Evolutionary conservation across 2,113 vertebrate genomes (phyloP).

Genomic region (Platichthys flesus): DNA sequence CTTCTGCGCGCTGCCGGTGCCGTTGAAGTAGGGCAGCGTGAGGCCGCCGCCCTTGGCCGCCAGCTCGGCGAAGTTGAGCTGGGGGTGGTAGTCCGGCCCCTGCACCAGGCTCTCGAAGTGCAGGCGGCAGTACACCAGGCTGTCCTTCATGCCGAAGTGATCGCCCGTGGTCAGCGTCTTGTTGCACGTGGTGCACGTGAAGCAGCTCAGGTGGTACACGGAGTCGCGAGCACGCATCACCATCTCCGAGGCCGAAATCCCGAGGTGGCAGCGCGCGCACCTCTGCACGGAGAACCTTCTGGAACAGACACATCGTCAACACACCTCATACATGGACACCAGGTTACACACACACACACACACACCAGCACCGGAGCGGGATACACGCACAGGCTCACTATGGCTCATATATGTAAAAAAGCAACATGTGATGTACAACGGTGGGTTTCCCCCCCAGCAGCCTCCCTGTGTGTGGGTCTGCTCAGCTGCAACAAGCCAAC

Average conservation of each 20-base stretch:
- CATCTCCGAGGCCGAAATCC: conserved; percentile 99
- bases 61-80: conserved; percentile 96
- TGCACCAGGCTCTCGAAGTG: conserved; percentile 98
- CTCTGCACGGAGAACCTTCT: conserved; percentile 99
- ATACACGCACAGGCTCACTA: neutral
- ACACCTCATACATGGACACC: conserved; percentile 26
- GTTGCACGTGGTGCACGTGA: conserved; percentile 98
- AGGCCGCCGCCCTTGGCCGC: conserved; percentile 93
- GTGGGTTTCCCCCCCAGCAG: neutral
- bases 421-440: neutral
- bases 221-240: conserved; percentile 98
- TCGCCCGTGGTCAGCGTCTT: conserved; percentile 98
- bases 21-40: conserved; percentile 95
- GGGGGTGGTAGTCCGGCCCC: conserved; percentile 90
- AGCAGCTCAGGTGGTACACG: conserved; percentile 99
- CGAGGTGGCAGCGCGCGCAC: conserved; percentile 99
- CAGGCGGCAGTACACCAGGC: conserved; percentile 95
- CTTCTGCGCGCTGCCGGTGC: conserved; percentile 94
- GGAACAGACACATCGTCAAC: conserved; percentile 83
- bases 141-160: conserved; percentile 99
- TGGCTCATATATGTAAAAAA: too few relatives aligned
- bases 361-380: neutral
- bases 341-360: neutral
- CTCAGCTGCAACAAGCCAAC: neutral
- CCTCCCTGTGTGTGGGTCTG: neutral